Evolutionary conservation across 2,888 invertebrate genomes (phyloP).

Genomic region (Ophraella communa): DNA sequence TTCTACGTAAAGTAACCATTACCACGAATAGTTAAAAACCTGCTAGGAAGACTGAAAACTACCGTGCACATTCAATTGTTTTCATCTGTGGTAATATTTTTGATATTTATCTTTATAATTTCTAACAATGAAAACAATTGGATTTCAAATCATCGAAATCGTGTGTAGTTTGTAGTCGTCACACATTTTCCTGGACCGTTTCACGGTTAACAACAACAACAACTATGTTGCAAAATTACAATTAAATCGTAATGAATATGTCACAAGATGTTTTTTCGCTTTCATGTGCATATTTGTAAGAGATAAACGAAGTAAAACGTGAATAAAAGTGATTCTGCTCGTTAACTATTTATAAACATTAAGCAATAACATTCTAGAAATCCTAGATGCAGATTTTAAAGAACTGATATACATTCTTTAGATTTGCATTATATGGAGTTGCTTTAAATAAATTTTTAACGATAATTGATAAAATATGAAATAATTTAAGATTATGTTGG

Average conservation of each 20-base stretch:
- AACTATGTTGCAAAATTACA: constrained; percentile 30
- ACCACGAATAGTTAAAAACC: neutral
- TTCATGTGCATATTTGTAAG: constrained; percentile 9
- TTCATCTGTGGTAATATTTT: neutral
- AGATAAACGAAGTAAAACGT: constrained; percentile 14
- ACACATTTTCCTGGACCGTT: constrained; percentile 9
- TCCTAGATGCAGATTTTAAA: constrained; percentile 6
- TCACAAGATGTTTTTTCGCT: constrained; percentile 32
- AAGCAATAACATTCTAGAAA: constrained; percentile 20
- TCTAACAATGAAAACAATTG: constrained; percentile 9
- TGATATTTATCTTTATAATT: neutral
- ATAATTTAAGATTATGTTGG: too few relatives aligned
- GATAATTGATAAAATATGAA: too few relatives aligned
- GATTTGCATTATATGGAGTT: too few relatives aligned
- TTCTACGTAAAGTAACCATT: too few relatives aligned
- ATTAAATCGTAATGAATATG: constrained; percentile 37
- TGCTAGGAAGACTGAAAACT: neutral
- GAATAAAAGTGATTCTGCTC: constrained; percentile 25
- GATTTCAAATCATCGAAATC: constrained; percentile 16
- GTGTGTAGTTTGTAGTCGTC: neutral
- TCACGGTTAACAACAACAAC: constrained; percentile 6
- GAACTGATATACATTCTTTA: constrained; percentile 9
- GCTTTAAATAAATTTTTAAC: too few relatives aligned
- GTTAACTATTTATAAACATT: constrained; percentile 28
- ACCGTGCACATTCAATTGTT: constrained; percentile 6